Base-by-base conservation (phyloP, 2,797 vertebrate species). In the Xenopus petersii region DNA sequence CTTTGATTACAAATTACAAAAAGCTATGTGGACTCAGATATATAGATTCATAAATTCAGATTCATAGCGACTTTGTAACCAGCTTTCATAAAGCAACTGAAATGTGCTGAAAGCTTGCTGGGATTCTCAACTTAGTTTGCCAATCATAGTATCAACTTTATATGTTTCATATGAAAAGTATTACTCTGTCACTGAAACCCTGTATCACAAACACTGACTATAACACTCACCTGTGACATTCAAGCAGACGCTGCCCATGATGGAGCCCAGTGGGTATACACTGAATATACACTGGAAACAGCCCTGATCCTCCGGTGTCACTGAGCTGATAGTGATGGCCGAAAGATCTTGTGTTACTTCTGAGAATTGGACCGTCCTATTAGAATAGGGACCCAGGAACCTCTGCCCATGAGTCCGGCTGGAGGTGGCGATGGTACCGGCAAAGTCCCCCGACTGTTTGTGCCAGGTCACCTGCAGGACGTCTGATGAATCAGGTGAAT, bases 231-330 rank as follows among this genome's bases (percentile, higher is more conserved):
- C 87, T 0, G 83, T 84, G 79, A 89, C 84, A 1, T 81, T 69
- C 54, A 88, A 85, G 73, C 87, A 89, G 58, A 48, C 85, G 71
- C 74, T 86, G 74, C 83, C 83, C 0, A 74, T 55, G 24, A 78
- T 71, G 49, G 87, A 79, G 11, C 87, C 87, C 0, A 67, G 75
- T 10, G 86, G 88, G 74, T 87, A 89, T 0, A 83, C 83, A 67
- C 86, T 88, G 79, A 89, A 89, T 66, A 87, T 84, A 48, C 88
- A 89, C 60, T 83, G 87, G 79, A 88, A 89, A 26, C 87, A 89
- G 56, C 84, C 86, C 74, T 88, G 86, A 0, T 89, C 87, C 61
- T 80, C 77, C 10, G 85, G 46, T 1, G 76, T 83, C 21, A 85
- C 83, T 21, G 56, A 46, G 0, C 30, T 67, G 24, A 89, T 80